Evolutionary conservation across 2,888 invertebrate genomes (phyloP), one percentile per base, ranked within the genome.

Genomic region (Lagria hirta): DNA sequence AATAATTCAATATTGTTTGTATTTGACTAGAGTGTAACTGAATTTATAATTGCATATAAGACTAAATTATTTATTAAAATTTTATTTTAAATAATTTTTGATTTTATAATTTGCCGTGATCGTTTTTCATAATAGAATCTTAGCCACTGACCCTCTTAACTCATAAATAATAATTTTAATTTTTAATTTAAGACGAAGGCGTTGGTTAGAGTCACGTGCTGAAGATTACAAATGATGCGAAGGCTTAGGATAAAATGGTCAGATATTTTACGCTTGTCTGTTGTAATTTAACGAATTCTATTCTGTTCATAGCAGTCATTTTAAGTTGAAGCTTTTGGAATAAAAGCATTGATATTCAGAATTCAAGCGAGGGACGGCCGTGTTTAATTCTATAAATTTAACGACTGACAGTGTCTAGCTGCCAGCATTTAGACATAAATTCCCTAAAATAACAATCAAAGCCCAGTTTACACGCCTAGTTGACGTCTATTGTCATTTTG

Each of bases 381-480:
- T 28, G 37, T 28, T 47, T 51, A 49, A 53, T 49, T 41, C 49
- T 29, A 44, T 47, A 49, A 52, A 44, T 49, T 52, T 47, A 47
- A 47, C 46, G 37, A 46, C 43, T 35, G 43, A 34, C 41, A 37
- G 12, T 30, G 41, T 42, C 35, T 45, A 33, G 36, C 37, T 30
- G 52, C 41, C 32, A 28, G 42, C 44, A 49, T 49, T 58, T 57
- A 48, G 50, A 51, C 58, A 57, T 54, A 61, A 60, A 60, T 57
- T 54, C 55, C 54, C 55, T 49, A 54, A 60, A 60, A 59, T 58
- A 60, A 64, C 59, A 62, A 63, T 62, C 45, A 49, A 52, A 53
- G 51, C 55, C 57, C 58, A 53, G 55, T 60, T 64, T 65, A 62
- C 62, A 65, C 65, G 65, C 65, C 64, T 57, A 60, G 63, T 63